Conservation (phyloP, 2,888 invertebrate genomes). For the Halictus quadricinctus region DNA sequence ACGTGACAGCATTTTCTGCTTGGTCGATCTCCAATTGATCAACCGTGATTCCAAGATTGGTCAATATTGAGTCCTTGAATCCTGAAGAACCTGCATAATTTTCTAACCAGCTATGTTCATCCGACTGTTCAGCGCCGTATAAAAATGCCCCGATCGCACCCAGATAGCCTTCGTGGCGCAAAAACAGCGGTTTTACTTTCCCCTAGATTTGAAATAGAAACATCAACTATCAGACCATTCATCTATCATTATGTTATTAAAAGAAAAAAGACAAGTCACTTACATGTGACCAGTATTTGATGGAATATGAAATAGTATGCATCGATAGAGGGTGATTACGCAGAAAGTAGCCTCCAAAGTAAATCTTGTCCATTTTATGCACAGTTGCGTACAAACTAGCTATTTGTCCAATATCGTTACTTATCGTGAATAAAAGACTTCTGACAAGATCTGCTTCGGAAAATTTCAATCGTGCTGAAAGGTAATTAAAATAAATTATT, state of each 20-base stretch:
- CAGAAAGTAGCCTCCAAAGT: slow-evolving; percentile 88
- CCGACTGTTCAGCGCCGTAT: slow-evolving; percentile 85
- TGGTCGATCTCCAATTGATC: slow-evolving; percentile 82
- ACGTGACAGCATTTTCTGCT: slow-evolving; percentile 84
- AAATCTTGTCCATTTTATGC: slow-evolving; percentile 85
- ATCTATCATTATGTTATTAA: slow-evolving; percentile 5
- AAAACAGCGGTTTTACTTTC: slow-evolving; percentile 86
- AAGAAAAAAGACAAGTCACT: slow-evolving; percentile 51
- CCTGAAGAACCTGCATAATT: slow-evolving; percentile 88
- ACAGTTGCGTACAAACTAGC: slow-evolving; percentile 87
- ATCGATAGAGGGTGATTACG: slow-evolving; percentile 88
- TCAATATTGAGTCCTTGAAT: slow-evolving; percentile 83
- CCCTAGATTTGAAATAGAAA: slow-evolving; percentile 77
- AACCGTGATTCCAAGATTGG: slow-evolving; percentile 79
- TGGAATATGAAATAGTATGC: slow-evolving; percentile 87
- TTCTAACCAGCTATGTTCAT: slow-evolving; percentile 87
- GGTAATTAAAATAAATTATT: slow-evolving; percentile 22
- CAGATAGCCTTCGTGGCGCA: slow-evolving; percentile 88
- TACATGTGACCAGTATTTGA: slow-evolving; percentile 87
- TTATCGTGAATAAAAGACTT: slow-evolving; percentile 86
- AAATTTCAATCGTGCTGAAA: slow-evolving; percentile 77
- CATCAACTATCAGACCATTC: slow-evolving; percentile 20
- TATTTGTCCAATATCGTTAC: slow-evolving; percentile 89
- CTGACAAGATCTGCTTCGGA: slow-evolving; percentile 86
- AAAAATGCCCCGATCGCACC: slow-evolving; percentile 89